phyloP scores from a whole-genome alignment of 2,113 vertebrate species.

The Drymodes brunneopygia region DNA sequence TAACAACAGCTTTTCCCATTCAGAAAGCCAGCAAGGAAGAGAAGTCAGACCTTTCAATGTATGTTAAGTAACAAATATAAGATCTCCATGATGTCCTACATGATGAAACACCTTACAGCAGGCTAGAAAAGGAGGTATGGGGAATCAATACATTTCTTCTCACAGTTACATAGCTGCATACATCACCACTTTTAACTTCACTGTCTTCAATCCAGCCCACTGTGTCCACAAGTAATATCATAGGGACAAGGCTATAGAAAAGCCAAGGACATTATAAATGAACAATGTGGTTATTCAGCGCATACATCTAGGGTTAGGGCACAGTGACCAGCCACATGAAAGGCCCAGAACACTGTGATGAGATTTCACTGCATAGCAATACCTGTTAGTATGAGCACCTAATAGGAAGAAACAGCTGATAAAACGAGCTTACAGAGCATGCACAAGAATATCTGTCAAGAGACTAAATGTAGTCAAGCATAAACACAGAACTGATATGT shows the following conservation, averaged over 20 bases:
- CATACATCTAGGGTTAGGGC: constrained; percentile 52
- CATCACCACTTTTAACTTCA: constrained; percentile 56
- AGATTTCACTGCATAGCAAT: background rate
- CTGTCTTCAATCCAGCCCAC: constrained; percentile 50
- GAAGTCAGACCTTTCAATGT: constrained; percentile 53
- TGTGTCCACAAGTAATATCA: constrained; percentile 55
- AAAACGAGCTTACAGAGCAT: background rate
- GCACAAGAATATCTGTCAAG: background rate
- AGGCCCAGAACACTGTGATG: background rate
- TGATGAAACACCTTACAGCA: constrained; percentile 61
- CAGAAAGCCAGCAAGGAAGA: constrained; percentile 55
- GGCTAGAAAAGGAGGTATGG: constrained; percentile 45
- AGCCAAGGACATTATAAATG: constrained; percentile 43
- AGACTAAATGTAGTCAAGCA: background rate
- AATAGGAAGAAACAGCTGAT: background rate
- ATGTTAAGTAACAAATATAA: constrained; percentile 63
- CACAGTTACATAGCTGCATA: constrained; percentile 67
- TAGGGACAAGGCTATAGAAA: constrained; percentile 52
- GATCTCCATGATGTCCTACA: constrained; percentile 57
- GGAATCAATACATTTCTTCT: constrained; percentile 57
- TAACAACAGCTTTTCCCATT: constrained; percentile 56
- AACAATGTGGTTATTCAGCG: constrained; percentile 54
- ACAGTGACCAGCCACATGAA: constrained; percentile 42
- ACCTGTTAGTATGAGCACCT: background rate
- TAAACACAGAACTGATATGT: background rate